Evolutionary conservation across 2,797 vertebrate genomes (phyloP), one percentile per base, ranked within the genome.

Genomic region (Erpetoichthys calabaricus): DNA sequence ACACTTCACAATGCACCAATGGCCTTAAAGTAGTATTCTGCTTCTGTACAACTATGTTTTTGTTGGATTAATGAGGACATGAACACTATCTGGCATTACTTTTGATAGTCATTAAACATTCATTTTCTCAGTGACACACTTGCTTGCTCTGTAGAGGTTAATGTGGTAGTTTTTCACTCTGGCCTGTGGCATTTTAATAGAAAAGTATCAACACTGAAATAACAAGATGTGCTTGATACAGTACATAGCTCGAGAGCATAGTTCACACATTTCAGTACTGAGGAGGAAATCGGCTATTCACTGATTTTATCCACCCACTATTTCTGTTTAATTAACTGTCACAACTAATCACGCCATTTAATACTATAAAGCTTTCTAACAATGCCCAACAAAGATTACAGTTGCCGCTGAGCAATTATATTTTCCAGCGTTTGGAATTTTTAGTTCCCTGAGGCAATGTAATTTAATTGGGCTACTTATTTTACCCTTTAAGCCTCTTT

Each of bases 161-260:
- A 25, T 25, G 25, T 25, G 25, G 25, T 25, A 25, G 25, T 77
- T 69, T 70, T 78, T 77, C 77, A 82, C 45, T 45, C 5, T 59
- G 25, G 8, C 8, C 77, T 77, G 25, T 80, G 78, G 76, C 56
- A 58, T 45, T 55, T 75, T 70, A 74, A 61, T 80, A 80, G 79
- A 81, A 83, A 79, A 75, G 75, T 66, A 67, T 75, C 68, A 66
- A 62, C 69, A 70, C 70, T 49, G 47, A n/a, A 49, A 49, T n/a
- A 49, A 49, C 47, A 7, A 49, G 47, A 49, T 49, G n/a, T 4
- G 5, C 47, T 49, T 49, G 47, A 7, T 49, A n/a, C 47, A 59
- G 44, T 8, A 54, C 47, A 6, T 7, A 8, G 51, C 45, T 54
- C 8, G 3, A 43, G 5, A 6, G 44, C 46, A 50, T 10, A 54